Evolutionary conservation across 2,797 vertebrate genomes (phyloP).

Genomic region (Megaceryle alcyon): DNA sequence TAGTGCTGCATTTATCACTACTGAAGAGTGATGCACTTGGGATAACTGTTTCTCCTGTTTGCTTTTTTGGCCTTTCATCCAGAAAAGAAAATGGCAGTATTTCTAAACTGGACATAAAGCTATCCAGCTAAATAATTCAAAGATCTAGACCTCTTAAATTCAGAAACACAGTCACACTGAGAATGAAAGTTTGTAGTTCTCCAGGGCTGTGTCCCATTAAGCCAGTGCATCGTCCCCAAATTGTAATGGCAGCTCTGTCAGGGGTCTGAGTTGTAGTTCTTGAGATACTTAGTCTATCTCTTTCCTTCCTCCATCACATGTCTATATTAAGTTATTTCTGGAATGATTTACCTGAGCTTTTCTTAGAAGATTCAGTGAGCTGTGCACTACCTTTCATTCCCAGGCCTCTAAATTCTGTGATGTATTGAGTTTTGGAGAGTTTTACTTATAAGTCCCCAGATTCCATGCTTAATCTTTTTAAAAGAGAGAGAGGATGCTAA

Average conservation of each 20-base stretch:
- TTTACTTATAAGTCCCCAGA: background rate
- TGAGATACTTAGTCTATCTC: background rate
- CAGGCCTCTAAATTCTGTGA: background rate
- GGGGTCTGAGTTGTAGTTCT: background rate
- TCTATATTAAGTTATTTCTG: background rate
- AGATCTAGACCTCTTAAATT: background rate
- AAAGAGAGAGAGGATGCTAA: background rate
- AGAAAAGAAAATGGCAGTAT: background rate
- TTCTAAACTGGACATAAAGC: background rate
- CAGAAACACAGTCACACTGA: background rate
- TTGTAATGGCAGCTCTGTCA: background rate
- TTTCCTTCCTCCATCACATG: background rate
- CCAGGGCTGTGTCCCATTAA: background rate
- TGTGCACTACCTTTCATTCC: background rate
- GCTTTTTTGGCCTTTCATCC: background rate
- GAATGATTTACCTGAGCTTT: background rate
- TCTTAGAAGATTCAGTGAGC: background rate
- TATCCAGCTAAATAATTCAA: background rate
- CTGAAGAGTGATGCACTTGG: background rate
- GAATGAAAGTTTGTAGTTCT: background rate
- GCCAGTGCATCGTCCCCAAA: accelerated
- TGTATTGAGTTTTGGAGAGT: background rate
- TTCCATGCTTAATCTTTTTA: background rate
- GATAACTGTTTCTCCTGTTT: background rate
- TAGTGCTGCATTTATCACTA: background rate